Evolutionary conservation across 2,888 invertebrate species (phyloP).

Genomic region (Tenthredo livida): DNA sequence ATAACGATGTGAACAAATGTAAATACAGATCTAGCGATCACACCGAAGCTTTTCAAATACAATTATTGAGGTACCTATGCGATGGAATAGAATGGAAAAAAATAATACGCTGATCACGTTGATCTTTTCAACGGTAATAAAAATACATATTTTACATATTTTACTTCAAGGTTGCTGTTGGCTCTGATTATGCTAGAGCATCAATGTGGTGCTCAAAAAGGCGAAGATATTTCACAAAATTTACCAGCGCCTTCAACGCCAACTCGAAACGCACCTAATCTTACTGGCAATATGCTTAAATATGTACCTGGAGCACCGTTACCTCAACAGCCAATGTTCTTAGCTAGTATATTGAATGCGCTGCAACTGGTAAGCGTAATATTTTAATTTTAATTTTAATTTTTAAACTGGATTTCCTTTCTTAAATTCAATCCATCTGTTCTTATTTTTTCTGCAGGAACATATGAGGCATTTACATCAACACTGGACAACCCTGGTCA

Average conservation of each 20-base stretch:
- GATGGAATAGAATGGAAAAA: not conserved
- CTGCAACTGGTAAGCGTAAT: conserved; percentile 81
- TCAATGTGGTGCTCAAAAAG: conserved; percentile 82
- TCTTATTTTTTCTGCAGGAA: conserved; percentile 75
- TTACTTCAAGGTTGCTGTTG: conserved; percentile 81
- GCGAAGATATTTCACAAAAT: conserved; percentile 74
- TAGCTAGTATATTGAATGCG: conserved; percentile 88
- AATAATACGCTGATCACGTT: conserved; percentile 14
- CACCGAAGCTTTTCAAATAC: conserved; percentile 86
- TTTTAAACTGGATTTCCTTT: not conserved
- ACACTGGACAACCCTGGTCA: conserved; percentile 91
- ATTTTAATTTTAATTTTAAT: too few relatives aligned
- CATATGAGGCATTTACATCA: conserved; percentile 87
- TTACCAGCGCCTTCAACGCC: conserved; percentile 68
- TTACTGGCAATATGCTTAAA: conserved; percentile 78
- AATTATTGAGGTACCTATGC: conserved; percentile 83
- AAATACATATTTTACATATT: not conserved
- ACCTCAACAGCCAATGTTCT: conserved; percentile 91
- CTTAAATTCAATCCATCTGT: conserved; percentile 9
- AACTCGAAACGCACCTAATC: conserved; percentile 68
- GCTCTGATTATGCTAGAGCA: conserved; percentile 88
- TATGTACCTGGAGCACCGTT: conserved; percentile 84
- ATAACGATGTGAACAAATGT: conserved; percentile 78
- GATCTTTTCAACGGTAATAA: not conserved
- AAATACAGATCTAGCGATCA: conserved; percentile 82